Percentiles rank a stretch among this genome's conserved stretches.
These are phyloP conservation scores for Biston stratarius DNA, from an alignment of 2,888 invertebrate species.

Conservation along the genomic window DNA sequence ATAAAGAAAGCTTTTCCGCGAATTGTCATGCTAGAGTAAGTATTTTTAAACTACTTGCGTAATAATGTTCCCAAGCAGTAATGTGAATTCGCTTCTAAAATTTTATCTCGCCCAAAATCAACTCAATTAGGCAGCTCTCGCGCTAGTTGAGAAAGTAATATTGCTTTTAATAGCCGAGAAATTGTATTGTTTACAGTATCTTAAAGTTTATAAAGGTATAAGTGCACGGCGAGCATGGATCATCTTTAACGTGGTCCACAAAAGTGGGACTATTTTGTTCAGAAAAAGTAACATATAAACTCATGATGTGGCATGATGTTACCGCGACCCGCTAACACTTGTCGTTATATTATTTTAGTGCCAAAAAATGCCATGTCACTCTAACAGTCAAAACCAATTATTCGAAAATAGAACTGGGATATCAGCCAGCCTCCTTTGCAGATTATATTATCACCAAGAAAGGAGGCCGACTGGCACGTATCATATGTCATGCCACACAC, in stretches of 20 bases:
- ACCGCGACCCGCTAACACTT: no score
- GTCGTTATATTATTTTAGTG: no score
- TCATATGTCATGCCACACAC: no score
- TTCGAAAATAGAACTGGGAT: no score
- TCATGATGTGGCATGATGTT: no score
- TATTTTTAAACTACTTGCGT: slow-evolving; percentile 9
- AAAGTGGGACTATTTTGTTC: neutral
- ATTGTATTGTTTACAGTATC: slow-evolving; percentile 44
- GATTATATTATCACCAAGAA: no score
- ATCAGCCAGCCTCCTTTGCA: no score
- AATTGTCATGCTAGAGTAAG: neutral
- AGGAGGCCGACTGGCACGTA: no score
- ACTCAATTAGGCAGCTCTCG: slow-evolving; percentile 39
- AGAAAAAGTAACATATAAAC: no score
- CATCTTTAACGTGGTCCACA: neutral
- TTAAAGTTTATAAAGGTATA: slow-evolving; percentile 27
- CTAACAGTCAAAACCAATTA: no score
- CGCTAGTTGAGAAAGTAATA: slow-evolving; percentile 47
- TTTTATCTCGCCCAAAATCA: slow-evolving; percentile 44
- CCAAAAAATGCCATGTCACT: no score
- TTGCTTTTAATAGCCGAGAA: slow-evolving; percentile 41
- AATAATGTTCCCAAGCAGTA: slow-evolving; percentile 29
- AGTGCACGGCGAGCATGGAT: neutral
- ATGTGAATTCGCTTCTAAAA: slow-evolving; percentile 39
- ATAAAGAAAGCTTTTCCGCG: no score